Base-by-base conservation (phyloP, 2,113 vertebrate genomes). In the Nansenia antarctica region DNA sequence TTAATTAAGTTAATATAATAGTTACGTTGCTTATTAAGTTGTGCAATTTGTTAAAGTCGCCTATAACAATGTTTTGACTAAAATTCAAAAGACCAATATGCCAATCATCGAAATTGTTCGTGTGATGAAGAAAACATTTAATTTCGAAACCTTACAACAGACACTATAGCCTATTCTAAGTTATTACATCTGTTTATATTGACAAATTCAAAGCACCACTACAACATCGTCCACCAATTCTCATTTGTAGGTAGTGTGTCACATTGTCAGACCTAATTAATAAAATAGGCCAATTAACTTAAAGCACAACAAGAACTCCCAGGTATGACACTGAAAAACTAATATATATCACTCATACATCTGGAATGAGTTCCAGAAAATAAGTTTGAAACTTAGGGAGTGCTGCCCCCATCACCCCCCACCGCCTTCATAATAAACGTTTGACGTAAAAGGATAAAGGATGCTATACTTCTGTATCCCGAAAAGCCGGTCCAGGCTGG, bases 401-500 rank as follows among this genome's bases (percentile, higher is more conserved):
- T 27, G 65, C 26, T 71, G 45, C 34, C 24, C 55, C 49, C 27
- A 57, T 67, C 54, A 55, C 34, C 9, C 68, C 67, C 60, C 69
- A n/a, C n/a, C n/a, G n/a, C n/a, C n/a, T n/a, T n/a, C 70, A 76
- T 42, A 63, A 77, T 70, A 74, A 79, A 49, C 67, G 39, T 20
- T 62, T 74, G 78, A 80, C 71, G 57, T 18, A 32, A 70, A 42
- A 74, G 69, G 73, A 69, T 63, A 42, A 29, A 20, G 34, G 37
- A 14, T n/a, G 59, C 14, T 31, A 65, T 12, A 47, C 30, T n/a
- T 30, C 15, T 42, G 59, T 54, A 47, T 57, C 73, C 42, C 32
- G 72, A 62, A 74, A 65, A 68, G 77, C 74, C 66, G 58, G 24
- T 8, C 67, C 65, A 59, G 57, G 68, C 80, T 90, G 86, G 83